A percentile compares a stretch with the other conserved stretches of the same genome.
phyloP scores from a whole-genome alignment of 2,888 invertebrate genomes.

The Anoplius nigerrimus region DNA sequence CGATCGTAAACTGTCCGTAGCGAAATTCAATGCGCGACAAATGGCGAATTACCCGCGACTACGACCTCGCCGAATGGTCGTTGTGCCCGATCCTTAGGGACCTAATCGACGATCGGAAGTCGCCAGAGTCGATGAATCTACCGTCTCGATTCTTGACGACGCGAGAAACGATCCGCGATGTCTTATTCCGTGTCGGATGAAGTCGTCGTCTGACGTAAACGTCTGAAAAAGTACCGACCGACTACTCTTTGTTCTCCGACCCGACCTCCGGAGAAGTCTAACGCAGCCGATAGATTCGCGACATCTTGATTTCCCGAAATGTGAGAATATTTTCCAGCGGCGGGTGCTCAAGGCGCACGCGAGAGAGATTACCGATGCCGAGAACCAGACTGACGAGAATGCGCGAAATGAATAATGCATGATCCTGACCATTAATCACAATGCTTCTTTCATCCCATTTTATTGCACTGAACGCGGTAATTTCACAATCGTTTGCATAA shows the following conservation, averaged over 20 bases:
- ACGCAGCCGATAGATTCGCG: slow-evolving; percentile 13
- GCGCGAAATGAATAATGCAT: slow-evolving; percentile 51
- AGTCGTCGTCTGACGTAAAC: too few species aligned
- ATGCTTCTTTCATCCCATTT: slow-evolving; percentile 42
- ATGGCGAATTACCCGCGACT: slow-evolving; percentile 50
- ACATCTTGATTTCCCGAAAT: too few species aligned
- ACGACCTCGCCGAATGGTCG: slow-evolving; percentile 44
- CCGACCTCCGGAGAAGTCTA: slow-evolving; percentile 17
- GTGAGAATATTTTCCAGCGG: slow-evolving; percentile 20
- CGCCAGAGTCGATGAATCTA: background rate
- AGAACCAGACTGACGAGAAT: slow-evolving; percentile 48
- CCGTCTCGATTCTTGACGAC: background rate
- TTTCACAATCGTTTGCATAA: slow-evolving; percentile 52
- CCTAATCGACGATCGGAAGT: slow-evolving; percentile 33
- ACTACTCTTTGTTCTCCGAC: background rate
- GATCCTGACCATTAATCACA: slow-evolving; percentile 50
- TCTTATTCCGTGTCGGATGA: too few species aligned
- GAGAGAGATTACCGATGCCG: slow-evolving; percentile 30
- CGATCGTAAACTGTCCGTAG: slow-evolving; percentile 54
- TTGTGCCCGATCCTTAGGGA: slow-evolving; percentile 32
- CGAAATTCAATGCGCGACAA: slow-evolving; percentile 57
- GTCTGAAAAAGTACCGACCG: too few species aligned
- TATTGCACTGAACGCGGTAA: slow-evolving; percentile 45
- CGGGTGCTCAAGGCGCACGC: slow-evolving; percentile 24
- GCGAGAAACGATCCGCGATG: too few species aligned